Percentiles rank a stretch among this genome's conserved stretches.
These are phyloP conservation scores for Oncorhynchus tshawytscha DNA, from an alignment of 2,113 vertebrate genomes.

Conservation along the genomic window DNA sequence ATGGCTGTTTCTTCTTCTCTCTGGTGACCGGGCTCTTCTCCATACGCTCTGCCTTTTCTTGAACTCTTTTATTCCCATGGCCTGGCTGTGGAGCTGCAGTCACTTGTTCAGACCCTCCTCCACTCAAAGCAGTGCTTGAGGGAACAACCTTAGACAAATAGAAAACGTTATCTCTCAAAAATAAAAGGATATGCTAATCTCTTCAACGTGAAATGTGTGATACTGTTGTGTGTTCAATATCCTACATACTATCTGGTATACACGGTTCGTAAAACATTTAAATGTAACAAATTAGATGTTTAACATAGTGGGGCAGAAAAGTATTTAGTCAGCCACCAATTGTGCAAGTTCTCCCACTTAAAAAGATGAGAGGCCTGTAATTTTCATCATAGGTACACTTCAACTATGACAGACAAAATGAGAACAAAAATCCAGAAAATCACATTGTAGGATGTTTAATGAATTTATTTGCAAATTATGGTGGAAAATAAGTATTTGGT, in stretches of 20 bases:
- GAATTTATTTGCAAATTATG: no score
- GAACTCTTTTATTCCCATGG: slow-evolving; percentile 6
- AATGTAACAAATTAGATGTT: no score
- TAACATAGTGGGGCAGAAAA: no score
- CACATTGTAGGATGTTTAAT: no score
- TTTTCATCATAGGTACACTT: no score
- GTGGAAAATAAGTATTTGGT: no score
- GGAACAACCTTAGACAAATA: slow-evolving; percentile 35
- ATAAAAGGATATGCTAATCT: not conserved
- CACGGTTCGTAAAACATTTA: no score
- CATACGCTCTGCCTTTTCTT: not conserved
- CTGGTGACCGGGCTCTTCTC: not conserved
- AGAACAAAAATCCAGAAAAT: no score
- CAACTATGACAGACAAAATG: no score
- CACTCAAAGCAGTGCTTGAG: not conserved
- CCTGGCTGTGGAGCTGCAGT: not conserved
- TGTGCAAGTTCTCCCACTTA: no score
- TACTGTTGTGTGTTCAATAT: not conserved
- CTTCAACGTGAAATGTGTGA: not conserved
- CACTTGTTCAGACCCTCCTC: not conserved
- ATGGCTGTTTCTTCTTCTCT: not conserved
- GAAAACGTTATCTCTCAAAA: not conserved
- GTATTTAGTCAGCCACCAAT: no score
- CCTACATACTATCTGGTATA: not conserved
- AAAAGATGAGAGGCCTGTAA: no score